Evolutionary conservation across 1,140 invertebrate species (phyloP).

Genomic region (Archivesica marissinica): DNA sequence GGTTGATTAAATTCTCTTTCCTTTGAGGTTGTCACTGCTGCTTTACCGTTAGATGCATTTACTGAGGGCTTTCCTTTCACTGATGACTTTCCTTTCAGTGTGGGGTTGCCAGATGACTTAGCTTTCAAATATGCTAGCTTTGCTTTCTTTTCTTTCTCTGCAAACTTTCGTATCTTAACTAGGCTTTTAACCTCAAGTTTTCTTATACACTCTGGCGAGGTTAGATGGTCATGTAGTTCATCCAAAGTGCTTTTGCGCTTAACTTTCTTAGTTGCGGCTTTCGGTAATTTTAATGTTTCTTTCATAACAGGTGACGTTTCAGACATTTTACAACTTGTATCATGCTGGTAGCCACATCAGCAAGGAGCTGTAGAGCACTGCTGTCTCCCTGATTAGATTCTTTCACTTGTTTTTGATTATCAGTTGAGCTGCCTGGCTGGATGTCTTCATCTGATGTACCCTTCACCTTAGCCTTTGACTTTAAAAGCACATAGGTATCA

Average conservation of each 20-base stretch:
- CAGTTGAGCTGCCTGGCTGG: no score
- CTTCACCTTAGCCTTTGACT: neutral
- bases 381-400: no score
- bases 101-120: neutral
- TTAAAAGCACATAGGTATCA: conserved; percentile 2
- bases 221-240: conserved; percentile 36
- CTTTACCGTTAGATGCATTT: no score
- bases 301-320: neutral
- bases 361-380: no score
- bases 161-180: conserved; percentile 49
- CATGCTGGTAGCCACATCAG: neutral
- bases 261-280: neutral
- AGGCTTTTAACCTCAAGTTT: conserved; percentile 36
- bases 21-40: no score
- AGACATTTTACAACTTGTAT: neutral
- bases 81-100: neutral
- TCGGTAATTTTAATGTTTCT: neutral
- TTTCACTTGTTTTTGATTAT: neutral
- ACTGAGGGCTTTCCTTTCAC: neutral
- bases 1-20: no score
- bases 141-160: conserved; percentile 25
- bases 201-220: conserved; percentile 38
- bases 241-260: conserved; percentile 24
- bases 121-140: conserved; percentile 23
- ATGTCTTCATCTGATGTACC: no score